Conservation (phyloP, 2,888 invertebrate species). For the Tetragonula carbonaria region DNA sequence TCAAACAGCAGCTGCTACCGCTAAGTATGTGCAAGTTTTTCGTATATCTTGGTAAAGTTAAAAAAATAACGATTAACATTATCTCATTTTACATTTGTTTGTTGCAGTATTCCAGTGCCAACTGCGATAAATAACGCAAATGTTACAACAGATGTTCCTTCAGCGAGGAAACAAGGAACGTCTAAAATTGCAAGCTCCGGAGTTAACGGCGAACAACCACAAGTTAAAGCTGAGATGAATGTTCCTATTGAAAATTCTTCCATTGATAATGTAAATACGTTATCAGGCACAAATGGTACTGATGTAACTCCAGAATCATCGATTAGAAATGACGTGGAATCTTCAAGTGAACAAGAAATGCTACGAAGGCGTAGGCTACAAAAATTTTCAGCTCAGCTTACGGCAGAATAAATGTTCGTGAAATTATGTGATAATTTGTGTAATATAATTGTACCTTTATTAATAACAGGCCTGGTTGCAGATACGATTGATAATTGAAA, state of each 20-base stretch:
- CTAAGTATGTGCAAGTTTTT: slow-evolving; percentile 76
- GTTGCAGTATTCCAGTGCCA: slow-evolving; percentile 76
- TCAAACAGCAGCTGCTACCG: slow-evolving; percentile 87
- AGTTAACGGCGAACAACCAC: slow-evolving; percentile 29
- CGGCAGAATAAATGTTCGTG: slow-evolving; percentile 66
- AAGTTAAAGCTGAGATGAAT: slow-evolving; percentile 33
- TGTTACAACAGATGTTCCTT: slow-evolving; percentile 46
- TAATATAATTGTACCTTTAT: slow-evolving; percentile 63
- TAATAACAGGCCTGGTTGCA: slow-evolving; percentile 63
- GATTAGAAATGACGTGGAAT: slow-evolving; percentile 83
- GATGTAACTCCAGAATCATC: slow-evolving; percentile 77
- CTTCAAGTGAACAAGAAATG: slow-evolving; percentile 87
- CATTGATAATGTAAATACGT: slow-evolving; percentile 58
- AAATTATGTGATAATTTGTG: slow-evolving; percentile 65
- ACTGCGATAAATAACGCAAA: slow-evolving; percentile 58
- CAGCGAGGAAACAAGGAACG: slow-evolving; percentile 48
- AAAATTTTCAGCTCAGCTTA: slow-evolving; percentile 85
- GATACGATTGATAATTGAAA: slow-evolving; percentile 50
- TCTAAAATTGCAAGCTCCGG: slow-evolving; percentile 34
- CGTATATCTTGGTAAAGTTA: not conserved
- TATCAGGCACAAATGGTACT: slow-evolving; percentile 71
- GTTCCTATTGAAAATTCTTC: slow-evolving; percentile 58
- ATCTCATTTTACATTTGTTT: not conserved
- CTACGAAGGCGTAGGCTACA: slow-evolving; percentile 91
- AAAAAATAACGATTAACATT: not conserved